These are phyloP conservation scores for Chloroceryle aenea DNA, from an alignment of 2,113 vertebrate species.

Conservation along the genomic window DNA sequence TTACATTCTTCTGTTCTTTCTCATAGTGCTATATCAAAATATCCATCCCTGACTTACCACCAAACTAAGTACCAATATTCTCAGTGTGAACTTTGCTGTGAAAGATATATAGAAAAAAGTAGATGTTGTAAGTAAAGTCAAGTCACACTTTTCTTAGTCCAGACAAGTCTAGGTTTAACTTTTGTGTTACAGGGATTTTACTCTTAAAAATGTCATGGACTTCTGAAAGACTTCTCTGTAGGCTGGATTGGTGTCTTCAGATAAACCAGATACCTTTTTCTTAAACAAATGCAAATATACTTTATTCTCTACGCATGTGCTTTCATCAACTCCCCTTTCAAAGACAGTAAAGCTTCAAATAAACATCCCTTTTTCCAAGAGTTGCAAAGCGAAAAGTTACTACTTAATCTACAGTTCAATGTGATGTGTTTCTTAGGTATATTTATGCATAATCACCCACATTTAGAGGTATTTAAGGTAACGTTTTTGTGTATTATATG, in stretches of 20 bases:
- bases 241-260: background rate
- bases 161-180: background rate
- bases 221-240: background rate
- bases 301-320: background rate
- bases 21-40: background rate
- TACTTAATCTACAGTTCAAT: background rate
- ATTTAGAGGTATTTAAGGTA: background rate
- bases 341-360: background rate
- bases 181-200: background rate
- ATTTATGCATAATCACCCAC: background rate
- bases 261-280: background rate
- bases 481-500: background rate
- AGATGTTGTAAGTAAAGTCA: background rate
- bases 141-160: background rate
- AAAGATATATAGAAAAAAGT: background rate
- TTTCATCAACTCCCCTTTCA: background rate
- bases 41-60: background rate
- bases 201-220: background rate
- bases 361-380: background rate
- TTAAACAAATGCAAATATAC: background rate
- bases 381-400: background rate
- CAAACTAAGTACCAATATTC: background rate
- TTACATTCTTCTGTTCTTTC: background rate
- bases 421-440: background rate
- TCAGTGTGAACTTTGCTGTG: background rate